A percentile compares a stretch with the other conserved stretches of the same genome.
Conservation (phyloP, 1,140 invertebrate species). For the Lucilia cuprina region DNA sequence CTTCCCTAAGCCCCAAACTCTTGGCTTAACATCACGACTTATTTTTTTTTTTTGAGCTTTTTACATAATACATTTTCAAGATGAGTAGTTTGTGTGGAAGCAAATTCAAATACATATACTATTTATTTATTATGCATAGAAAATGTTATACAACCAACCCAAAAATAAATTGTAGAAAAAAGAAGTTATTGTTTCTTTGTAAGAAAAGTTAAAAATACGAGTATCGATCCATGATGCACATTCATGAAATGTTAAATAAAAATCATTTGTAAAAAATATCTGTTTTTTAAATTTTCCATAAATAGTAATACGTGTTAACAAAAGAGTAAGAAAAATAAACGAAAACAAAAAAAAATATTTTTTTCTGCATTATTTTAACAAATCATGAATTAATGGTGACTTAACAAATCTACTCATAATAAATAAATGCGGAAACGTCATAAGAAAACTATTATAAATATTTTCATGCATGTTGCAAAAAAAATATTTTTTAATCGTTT, state of each 20-base stretch:
- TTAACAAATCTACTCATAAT: background rate
- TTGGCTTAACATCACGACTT: background rate
- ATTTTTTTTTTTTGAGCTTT: background rate
- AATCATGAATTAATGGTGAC: background rate
- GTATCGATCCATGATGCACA: background rate
- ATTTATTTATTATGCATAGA: background rate
- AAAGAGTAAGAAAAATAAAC: background rate
- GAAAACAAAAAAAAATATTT: no score
- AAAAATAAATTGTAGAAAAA: background rate
- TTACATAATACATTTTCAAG: slow-evolving; percentile 1
- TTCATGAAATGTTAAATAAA: background rate
- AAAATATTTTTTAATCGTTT: no score
- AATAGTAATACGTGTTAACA: background rate
- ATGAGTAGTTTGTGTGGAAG: background rate
- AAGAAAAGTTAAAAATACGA: background rate
- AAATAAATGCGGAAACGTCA: no score
- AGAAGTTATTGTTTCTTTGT: background rate
- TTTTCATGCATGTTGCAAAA: no score
- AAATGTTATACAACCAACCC: background rate
- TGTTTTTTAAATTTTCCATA: background rate
- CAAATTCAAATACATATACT: background rate
- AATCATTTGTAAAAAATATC: background rate
- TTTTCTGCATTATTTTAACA: background rate
- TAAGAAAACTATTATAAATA: no score
- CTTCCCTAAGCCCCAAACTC: background rate